phyloP scores from a whole-genome alignment of 2,113 vertebrate genomes.

The Sigmodon hispidus region DNA sequence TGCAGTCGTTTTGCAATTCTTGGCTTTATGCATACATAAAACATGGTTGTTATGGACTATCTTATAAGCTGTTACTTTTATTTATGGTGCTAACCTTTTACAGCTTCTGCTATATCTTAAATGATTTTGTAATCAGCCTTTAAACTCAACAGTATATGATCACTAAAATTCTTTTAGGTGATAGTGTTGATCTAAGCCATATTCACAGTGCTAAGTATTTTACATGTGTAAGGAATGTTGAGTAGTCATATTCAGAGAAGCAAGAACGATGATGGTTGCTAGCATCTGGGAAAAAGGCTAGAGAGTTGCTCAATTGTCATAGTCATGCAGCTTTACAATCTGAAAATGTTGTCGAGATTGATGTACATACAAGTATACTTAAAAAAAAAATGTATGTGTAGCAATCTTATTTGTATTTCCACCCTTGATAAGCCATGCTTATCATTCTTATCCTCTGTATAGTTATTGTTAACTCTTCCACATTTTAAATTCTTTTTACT shows the following conservation, averaged over 20 bases:
- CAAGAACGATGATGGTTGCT: not conserved
- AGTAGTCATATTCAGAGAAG: not conserved
- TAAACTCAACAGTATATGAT: no score
- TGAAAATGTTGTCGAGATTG: not conserved
- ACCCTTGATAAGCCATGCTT: no score
- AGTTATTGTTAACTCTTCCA: no score
- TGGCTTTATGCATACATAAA: not conserved
- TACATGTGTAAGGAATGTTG: not conserved
- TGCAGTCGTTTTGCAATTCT: not conserved
- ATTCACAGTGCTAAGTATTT: not conserved
- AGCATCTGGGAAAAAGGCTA: accelerated
- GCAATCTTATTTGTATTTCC: no score
- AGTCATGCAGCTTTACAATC: not conserved
- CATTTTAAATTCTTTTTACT: no score
- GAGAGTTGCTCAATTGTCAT: not conserved
- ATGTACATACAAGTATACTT: not conserved
- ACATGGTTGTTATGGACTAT: accelerated
- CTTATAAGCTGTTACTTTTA: not conserved
- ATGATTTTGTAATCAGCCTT: not conserved
- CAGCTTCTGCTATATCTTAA: not conserved
- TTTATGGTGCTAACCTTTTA: not conserved
- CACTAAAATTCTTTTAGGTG: not conserved
- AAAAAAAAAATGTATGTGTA: no score
- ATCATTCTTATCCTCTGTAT: no score
- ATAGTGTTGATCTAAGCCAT: not conserved